These are phyloP conservation scores for Oncorhynchus clarkii DNA, from an alignment of 2,113 vertebrate genomes.

Conservation along the genomic window DNA sequence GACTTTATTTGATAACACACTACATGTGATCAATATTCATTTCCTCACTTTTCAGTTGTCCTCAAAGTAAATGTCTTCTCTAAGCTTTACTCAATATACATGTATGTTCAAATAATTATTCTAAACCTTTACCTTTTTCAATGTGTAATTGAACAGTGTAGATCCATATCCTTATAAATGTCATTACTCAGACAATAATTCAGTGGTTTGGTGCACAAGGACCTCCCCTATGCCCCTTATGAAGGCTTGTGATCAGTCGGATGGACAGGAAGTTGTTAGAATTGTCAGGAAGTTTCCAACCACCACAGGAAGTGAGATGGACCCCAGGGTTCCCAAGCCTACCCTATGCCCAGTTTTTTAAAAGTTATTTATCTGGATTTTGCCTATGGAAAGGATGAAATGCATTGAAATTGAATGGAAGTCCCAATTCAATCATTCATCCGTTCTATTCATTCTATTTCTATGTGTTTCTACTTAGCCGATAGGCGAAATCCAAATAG, in stretches of 20 bases:
- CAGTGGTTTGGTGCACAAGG: neutral
- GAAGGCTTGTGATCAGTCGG: neutral
- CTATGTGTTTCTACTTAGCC: too few relatives aligned
- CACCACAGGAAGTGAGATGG: neutral
- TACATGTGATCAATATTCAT: constrained; percentile 32
- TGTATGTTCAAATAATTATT: neutral
- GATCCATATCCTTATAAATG: constrained; percentile 1
- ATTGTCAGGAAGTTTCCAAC: neutral
- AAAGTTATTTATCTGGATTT: neutral
- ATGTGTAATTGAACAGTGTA: neutral
- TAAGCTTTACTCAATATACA: constrained; percentile 20
- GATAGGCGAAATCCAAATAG: too few relatives aligned
- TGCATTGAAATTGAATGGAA: too few relatives aligned
- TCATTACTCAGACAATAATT: neutral
- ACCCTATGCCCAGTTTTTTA: neutral
- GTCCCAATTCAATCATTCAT: too few relatives aligned
- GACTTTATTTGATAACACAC: constrained; percentile 3
- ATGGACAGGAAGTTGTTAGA: neutral
- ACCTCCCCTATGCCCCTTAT: neutral
- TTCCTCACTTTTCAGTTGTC: constrained; percentile 1
- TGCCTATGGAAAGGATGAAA: too few relatives aligned
- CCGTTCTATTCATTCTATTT: too few relatives aligned
- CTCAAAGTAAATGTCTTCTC: neutral
- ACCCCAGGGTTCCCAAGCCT: neutral
- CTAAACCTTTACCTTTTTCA: constrained; percentile 2